These are phyloP conservation scores for Ancistrus triradiatus DNA, from an alignment of 2,113 vertebrate species.

Conservation along the genomic window DNA sequence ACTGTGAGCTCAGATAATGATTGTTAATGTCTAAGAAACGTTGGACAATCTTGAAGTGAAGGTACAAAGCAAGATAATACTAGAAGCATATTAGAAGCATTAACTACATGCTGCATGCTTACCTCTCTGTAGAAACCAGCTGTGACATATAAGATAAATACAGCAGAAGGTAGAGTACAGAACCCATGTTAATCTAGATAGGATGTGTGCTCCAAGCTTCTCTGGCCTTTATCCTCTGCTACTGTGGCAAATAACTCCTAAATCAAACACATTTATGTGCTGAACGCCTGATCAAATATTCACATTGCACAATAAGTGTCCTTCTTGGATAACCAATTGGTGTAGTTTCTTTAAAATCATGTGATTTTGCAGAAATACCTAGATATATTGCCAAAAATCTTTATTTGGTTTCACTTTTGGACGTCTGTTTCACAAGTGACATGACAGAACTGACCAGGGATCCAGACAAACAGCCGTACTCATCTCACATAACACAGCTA, in stretches of 20 bases:
- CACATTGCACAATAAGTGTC: slow-evolving; percentile 30
- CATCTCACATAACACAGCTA: neutral
- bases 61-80: neutral
- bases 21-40: neutral
- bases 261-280: neutral
- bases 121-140: slow-evolving; percentile 17
- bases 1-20: too few relatives aligned
- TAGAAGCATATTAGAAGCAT: neutral
- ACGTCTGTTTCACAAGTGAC: neutral
- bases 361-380: slow-evolving; percentile 63
- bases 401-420: neutral
- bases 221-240: neutral
- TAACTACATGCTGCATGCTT: slow-evolving; percentile 9
- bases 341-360: slow-evolving; percentile 53
- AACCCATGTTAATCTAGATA: neutral
- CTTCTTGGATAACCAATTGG: slow-evolving; percentile 37
- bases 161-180: slow-evolving; percentile 24
- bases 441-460: neutral
- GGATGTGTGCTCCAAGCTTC: neutral
- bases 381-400: neutral
- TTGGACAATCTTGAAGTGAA: neutral
- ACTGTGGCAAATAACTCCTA: neutral
- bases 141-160: slow-evolving; percentile 8
- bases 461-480: neutral
- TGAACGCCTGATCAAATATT: neutral